phyloP scores from a whole-genome alignment of 2,797 vertebrate species.

The Lerista edwardsae region DNA sequence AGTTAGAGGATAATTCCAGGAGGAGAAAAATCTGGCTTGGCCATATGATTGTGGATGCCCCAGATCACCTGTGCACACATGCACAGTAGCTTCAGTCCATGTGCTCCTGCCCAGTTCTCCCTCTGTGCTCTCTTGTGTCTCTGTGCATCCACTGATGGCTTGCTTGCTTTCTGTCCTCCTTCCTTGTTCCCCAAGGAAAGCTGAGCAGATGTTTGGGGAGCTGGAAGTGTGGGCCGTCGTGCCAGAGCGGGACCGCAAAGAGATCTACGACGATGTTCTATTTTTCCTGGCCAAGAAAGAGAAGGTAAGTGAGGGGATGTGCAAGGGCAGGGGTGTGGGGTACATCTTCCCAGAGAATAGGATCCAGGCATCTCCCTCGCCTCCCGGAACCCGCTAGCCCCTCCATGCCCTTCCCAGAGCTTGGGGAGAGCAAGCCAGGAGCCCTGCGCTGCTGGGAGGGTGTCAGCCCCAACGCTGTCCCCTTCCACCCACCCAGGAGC shows the following conservation, averaged over 20 bases:
- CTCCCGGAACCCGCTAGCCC: too few species aligned
- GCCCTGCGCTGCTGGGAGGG: background rate
- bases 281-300: conserved; percentile 80
- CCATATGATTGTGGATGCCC: too few species aligned
- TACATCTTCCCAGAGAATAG: too few species aligned
- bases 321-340: background rate
- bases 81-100: background rate
- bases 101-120: background rate
- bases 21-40: background rate
- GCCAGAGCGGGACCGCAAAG: conserved; percentile 77
- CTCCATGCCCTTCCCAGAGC: background rate
- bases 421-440: background rate
- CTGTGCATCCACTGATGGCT: background rate
- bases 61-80: too few species aligned
- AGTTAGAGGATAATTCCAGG: background rate
- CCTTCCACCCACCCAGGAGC: conserved; percentile 64
- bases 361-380: background rate
- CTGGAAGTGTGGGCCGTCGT: conserved; percentile 76
- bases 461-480: background rate
- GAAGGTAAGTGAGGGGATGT: conserved; percentile 65
- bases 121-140: background rate
- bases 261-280: conserved; percentile 78
- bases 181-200: conserved; percentile 64
- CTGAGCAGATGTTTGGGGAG: conserved; percentile 78
- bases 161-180: background rate